Percentiles rank a stretch among this genome's conserved stretches.
These are phyloP conservation scores for Heteromurus nitidus DNA, from an alignment of 2,888 invertebrate species.

Conservation along the genomic window DNA sequence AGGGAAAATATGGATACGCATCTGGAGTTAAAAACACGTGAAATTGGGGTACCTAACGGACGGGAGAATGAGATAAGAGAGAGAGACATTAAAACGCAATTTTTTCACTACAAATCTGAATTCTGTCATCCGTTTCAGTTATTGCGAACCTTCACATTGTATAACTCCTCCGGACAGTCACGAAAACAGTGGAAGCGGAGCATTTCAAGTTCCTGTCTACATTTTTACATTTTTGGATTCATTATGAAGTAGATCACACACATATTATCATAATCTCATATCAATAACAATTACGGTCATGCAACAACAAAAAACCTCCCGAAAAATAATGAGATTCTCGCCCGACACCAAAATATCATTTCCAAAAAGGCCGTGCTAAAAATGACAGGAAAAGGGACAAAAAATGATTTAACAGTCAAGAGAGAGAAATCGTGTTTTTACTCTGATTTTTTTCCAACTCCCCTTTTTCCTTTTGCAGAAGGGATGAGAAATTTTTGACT, in stretches of 20 bases:
- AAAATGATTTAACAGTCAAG: background rate
- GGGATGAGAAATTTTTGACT: no score
- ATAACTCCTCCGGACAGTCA: background rate
- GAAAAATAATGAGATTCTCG: background rate
- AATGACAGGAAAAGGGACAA: slow-evolving; percentile 8
- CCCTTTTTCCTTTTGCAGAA: background rate
- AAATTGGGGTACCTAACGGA: slow-evolving; percentile 16
- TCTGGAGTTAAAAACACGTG: no score
- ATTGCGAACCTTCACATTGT: background rate
- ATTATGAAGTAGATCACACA: no score
- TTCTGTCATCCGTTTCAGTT: slow-evolving; percentile 24
- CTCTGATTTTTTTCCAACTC: background rate
- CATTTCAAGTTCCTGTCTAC: background rate
- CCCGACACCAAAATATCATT: background rate
- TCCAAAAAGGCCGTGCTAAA: background rate
- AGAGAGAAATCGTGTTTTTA: slow-evolving; percentile 5
- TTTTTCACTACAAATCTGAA: slow-evolving; percentile 45
- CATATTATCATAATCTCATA: no score
- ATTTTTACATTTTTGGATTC: background rate
- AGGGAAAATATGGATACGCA: slow-evolving; percentile 15
- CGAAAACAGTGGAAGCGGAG: background rate
- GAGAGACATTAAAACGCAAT: slow-evolving; percentile 32
- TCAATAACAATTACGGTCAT: background rate
- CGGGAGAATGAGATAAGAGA: slow-evolving; percentile 14
- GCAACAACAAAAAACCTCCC: background rate